Base-by-base conservation (phyloP, 1,140 invertebrate genomes). In the Aphelinus certus region DNA sequence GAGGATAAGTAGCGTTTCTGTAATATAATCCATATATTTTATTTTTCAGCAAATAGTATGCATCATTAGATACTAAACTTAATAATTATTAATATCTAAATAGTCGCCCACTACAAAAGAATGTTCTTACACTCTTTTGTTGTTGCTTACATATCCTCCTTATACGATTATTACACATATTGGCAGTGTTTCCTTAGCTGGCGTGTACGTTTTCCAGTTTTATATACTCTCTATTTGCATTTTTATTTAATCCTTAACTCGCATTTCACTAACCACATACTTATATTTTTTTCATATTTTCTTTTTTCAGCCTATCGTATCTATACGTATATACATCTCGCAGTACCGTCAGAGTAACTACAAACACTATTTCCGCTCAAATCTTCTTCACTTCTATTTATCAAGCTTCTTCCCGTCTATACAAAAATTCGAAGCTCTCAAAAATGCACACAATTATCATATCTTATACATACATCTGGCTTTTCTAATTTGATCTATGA, bases 161-260 rank as follows among this genome's bases (percentile, higher is more conserved):
- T 76, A 72, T 7, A 76, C 46, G 71, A 83, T 85, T 81, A 83
- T 85, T 85, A 87, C 82, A 85, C 80, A 76, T 84, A 87, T 83
- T 86, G 86, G 87, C 86, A 87, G 87, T 87, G 85, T 81, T 76
- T 85, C 79, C 80, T 84, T 82, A 86, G 85, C 86, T 87, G 84
- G 84, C 83, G 82, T 85, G 83, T 83, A 72, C 82, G 7, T 49
- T 62, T 71, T 72, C 49, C 64, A 71, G 70, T 68, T 74, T 73
- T 48, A 47, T 71, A 62, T 57, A 76, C 75, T 71, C 69, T 46
- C 60, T 55, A 5, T 53, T 60, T 67, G 10, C 45, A 48, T 56
- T 56, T 49, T 68, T 62, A 66, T 26, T 48, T 68, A 68, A 7
- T 62, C n/a, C 9, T 55, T 75, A 71, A 71, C 42, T 75, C 57